Percentiles rank a stretch among this genome's conserved stretches.
These are phyloP conservation scores for Pollenia amentaria DNA, from an alignment of 2,888 invertebrate species.

Conservation along the genomic window DNA sequence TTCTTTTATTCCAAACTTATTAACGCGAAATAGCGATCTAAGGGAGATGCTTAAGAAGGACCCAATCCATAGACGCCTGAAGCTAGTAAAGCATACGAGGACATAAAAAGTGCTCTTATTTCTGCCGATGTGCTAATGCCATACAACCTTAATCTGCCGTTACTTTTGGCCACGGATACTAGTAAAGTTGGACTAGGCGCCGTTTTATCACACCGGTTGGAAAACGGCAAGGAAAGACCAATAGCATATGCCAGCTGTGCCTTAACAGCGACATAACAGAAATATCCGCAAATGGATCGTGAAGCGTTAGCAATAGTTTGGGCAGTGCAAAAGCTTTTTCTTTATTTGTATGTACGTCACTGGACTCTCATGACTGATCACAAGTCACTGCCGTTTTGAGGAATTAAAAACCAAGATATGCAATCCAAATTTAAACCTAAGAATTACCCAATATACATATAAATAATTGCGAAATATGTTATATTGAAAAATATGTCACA, in stretches of 20 bases:
- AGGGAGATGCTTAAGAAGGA: slow-evolving; percentile 22
- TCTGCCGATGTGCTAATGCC: slow-evolving; percentile 43
- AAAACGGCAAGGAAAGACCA: slow-evolving; percentile 10
- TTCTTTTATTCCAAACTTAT: slow-evolving; percentile 24
- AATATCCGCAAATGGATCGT: slow-evolving; percentile 66
- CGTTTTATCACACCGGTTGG: slow-evolving; percentile 43
- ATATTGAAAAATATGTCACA: slow-evolving; percentile 65
- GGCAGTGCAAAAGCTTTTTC: slow-evolving; percentile 20
- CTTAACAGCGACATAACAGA: slow-evolving; percentile 50
- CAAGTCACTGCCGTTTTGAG: slow-evolving; percentile 47
- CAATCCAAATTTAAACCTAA: slow-evolving; percentile 59
- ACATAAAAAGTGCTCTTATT: slow-evolving; percentile 10
- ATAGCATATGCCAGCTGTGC: slow-evolving; percentile 65
- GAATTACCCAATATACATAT: slow-evolving; percentile 70
- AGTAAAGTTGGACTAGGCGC: slow-evolving; percentile 47
- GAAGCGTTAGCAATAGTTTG: slow-evolving; percentile 39
- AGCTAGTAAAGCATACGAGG: slow-evolving; percentile 8
- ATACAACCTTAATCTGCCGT: slow-evolving; percentile 31
- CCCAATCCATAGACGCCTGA: slow-evolving; percentile 20
- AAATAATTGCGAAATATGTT: slow-evolving; percentile 71
- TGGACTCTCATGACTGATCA: slow-evolving; percentile 31
- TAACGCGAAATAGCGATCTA: background rate
- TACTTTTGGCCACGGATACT: slow-evolving; percentile 22
- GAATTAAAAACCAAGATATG: slow-evolving; percentile 47
- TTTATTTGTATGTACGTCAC: slow-evolving; percentile 12